phyloP scores from a whole-genome alignment of 2,797 vertebrate species.

The Anguilla anguilla region DNA sequence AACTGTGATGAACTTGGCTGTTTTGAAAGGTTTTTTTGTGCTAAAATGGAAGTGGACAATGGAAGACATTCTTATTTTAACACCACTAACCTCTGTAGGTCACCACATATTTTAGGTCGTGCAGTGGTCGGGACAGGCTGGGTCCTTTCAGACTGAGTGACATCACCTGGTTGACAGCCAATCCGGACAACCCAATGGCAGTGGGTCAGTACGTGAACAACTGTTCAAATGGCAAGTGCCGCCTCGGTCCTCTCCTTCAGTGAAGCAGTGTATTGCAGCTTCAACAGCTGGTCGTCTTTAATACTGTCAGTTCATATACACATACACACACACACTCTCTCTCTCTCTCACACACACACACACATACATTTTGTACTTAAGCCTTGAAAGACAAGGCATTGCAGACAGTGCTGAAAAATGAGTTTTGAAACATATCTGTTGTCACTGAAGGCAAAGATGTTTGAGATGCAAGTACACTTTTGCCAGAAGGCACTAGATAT shows the following conservation, averaged over 20 bases:
- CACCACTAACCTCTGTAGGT: background rate
- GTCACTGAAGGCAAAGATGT: background rate
- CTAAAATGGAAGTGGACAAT: background rate
- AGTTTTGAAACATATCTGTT: background rate
- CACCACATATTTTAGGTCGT: conserved; percentile 73
- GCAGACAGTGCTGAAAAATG: background rate
- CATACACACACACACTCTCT: background rate
- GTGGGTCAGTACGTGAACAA: conserved; percentile 95
- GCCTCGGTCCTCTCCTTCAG: background rate
- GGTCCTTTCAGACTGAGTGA: conserved; percentile 85
- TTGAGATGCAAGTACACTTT: background rate
- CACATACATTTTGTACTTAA: background rate
- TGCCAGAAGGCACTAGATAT: background rate
- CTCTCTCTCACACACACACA: too few species aligned
- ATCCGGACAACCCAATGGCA: conserved; percentile 80
- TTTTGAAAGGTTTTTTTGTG: background rate
- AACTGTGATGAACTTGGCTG: background rate
- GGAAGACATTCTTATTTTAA: background rate
- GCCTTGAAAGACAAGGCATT: background rate
- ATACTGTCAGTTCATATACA: background rate
- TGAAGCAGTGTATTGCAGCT: background rate
- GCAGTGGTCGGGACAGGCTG: conserved; percentile 82
- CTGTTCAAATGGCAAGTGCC: conserved; percentile 79
- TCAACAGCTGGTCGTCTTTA: background rate
- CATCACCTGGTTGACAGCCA: conserved; percentile 81